Evolutionary conservation across 2,113 vertebrate species (phyloP), one percentile per base, ranked within the genome.

Genomic region (Nyctereutes procyonoides): DNA sequence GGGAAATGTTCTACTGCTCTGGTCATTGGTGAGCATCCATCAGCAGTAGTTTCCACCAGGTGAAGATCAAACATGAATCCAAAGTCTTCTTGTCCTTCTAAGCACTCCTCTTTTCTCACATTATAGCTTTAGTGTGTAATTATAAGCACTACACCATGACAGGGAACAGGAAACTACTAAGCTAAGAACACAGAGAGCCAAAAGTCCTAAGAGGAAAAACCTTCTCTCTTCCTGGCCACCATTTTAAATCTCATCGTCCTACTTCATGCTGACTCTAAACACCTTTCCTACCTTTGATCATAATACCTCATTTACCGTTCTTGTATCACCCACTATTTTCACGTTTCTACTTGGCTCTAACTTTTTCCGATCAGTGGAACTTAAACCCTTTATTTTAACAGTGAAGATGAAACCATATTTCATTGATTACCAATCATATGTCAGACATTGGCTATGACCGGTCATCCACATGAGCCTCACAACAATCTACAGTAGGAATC

Each of bases 41-140:
- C 79, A 87, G 60, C 35, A 74, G 38, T 38, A 65, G 84, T 93
- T 97, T 96, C 82, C 58, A 84, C 12, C 53, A 90, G 24, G 20
- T 16, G 13, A 92, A 88, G 35, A 67, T 7, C 17, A 65, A 95
- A 88, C 7, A 3, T 82, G 65, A 32, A 65, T 82, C 4, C 9
- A 43, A 24, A 86, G 24, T 90, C 51, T 92, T 91, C 28, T 51
- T 73, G 35, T 32, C 79, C 95, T 90, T 58, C 43, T 0, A 12
- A 96, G 69, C 19, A n/a, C 35, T 51, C 48, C 11, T 53, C 28
- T 80, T 81, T 24, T 48, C 53, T 55, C 20, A 85, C 30, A 53
- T 30, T 82, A 69, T 51, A 96, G 53, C 20, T 30, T 38, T 56
- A 35, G 8, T 15, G 6, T 53, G 2, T 81, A 77, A 94, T 90